Conservation (phyloP, 2,888 invertebrate genomes). For the Volucella inanis region DNA sequence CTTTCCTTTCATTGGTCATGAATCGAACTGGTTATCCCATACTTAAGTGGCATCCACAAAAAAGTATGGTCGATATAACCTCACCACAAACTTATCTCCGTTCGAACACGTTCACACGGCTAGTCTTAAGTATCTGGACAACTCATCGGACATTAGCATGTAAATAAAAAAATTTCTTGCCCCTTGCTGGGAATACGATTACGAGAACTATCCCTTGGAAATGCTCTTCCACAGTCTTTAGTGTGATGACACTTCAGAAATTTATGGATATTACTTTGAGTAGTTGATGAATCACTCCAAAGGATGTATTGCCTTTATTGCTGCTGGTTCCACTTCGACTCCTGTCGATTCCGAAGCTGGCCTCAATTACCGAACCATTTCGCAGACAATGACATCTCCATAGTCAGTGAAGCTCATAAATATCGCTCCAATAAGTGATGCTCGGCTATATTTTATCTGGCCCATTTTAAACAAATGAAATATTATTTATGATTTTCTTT, state of each 20-base stretch:
- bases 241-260: conserved; percentile 68
- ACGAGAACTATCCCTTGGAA: conserved; percentile 29
- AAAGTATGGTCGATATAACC: conserved; percentile 1
- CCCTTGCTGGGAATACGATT: conserved; percentile 7
- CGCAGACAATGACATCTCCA: conserved; percentile 49
- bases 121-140: conserved; percentile 28
- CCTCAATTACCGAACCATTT: conserved; percentile 70
- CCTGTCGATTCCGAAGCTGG: conserved; percentile 14
- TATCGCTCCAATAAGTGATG: conserved; percentile 48
- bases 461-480: conserved; percentile 60
- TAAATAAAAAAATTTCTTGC: conserved; percentile 41
- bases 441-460: conserved; percentile 49
- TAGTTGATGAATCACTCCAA: conserved; percentile 68
- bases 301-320: conserved; percentile 38
- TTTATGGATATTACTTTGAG: conserved; percentile 71
- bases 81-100: conserved; percentile 30
- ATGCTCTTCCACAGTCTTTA: conserved; percentile 52
- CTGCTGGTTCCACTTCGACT: not conserved
- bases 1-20: conserved; percentile 12
- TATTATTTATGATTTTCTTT: conserved; percentile 69
- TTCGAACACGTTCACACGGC: conserved; percentile 20
- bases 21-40: not conserved
- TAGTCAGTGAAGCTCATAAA: conserved; percentile 51
- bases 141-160: conserved; percentile 66
- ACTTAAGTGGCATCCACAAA: not conserved